Conservation (phyloP, 2,797 vertebrate species). For the Clarias fuscus region DNA sequence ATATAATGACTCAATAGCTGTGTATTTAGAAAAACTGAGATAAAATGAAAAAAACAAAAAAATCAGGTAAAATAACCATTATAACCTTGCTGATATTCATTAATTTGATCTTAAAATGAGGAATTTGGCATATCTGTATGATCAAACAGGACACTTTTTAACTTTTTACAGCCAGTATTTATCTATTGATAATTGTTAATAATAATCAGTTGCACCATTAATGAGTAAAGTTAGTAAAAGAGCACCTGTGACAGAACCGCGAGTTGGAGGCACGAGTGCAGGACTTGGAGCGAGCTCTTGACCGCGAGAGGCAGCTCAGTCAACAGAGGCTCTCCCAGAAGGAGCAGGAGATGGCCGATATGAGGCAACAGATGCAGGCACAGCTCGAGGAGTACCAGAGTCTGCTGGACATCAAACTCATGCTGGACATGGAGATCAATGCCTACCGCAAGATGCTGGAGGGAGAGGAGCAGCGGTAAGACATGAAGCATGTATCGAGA, state of each 20-base stretch:
- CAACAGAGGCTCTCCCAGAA: slow-evolving; percentile 73
- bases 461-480: slow-evolving; percentile 83
- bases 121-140: background rate
- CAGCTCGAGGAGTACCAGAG: slow-evolving; percentile 82
- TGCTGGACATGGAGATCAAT: slow-evolving; percentile 85
- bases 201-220: background rate
- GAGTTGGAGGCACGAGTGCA: slow-evolving; percentile 69
- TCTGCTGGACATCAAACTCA: slow-evolving; percentile 82
- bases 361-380: slow-evolving; percentile 69
- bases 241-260: slow-evolving; percentile 65
- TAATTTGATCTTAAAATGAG: background rate
- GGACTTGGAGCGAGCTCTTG: slow-evolving; percentile 75
- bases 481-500: background rate
- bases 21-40: background rate
- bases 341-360: slow-evolving; percentile 73
- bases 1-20: background rate
- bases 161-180: background rate
- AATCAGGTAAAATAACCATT: background rate
- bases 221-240: background rate
- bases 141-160: background rate
- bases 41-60: background rate
- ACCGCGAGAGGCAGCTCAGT: slow-evolving; percentile 69
- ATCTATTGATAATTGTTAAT: background rate
- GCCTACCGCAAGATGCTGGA: slow-evolving; percentile 87
- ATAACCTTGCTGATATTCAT: background rate